phyloP scores from a whole-genome alignment of 1,140 invertebrate genomes.

The Drosophila kohkoa region DNA sequence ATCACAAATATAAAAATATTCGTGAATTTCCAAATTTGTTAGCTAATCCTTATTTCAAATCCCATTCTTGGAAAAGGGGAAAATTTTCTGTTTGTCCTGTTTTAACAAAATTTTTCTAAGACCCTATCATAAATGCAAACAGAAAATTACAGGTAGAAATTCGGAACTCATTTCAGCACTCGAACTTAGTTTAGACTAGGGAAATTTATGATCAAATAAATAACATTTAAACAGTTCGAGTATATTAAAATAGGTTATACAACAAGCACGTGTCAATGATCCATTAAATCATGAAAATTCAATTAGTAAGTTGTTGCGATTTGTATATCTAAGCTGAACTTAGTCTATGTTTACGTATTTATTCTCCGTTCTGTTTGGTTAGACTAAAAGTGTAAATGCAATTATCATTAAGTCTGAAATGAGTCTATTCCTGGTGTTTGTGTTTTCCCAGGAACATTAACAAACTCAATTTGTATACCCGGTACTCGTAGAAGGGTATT shows the following conservation, averaged over 20 bases:
- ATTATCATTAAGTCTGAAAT: conserved; percentile 8
- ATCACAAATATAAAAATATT: not conserved
- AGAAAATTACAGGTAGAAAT: conserved; percentile 39
- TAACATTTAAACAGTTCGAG: not conserved
- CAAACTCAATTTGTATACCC: conserved; percentile 1
- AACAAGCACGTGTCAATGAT: conserved; percentile 22
- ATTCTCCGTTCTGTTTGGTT: not conserved
- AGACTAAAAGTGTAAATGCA: not conserved
- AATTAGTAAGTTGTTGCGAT: conserved; percentile 29
- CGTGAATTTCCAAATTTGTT: conserved; percentile 5
- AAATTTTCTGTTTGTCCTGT: conserved; percentile 49
- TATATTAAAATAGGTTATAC: conserved; percentile 26
- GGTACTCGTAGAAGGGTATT: no score
- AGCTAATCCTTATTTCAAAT: conserved; percentile 61
- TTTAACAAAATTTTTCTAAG: conserved; percentile 36
- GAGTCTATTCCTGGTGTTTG: not conserved
- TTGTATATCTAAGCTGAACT: conserved; percentile 22
- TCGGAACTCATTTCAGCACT: not conserved
- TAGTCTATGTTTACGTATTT: not conserved
- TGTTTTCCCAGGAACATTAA: conserved; percentile 17
- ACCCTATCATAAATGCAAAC: conserved; percentile 1
- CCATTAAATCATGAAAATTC: conserved; percentile 33
- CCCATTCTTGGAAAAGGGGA: conserved; percentile 59
- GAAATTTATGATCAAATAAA: not conserved
- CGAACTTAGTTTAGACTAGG: not conserved